Base-by-base conservation (phyloP, 2,888 invertebrate species). In the Gastracanthus pulcherrimus region DNA sequence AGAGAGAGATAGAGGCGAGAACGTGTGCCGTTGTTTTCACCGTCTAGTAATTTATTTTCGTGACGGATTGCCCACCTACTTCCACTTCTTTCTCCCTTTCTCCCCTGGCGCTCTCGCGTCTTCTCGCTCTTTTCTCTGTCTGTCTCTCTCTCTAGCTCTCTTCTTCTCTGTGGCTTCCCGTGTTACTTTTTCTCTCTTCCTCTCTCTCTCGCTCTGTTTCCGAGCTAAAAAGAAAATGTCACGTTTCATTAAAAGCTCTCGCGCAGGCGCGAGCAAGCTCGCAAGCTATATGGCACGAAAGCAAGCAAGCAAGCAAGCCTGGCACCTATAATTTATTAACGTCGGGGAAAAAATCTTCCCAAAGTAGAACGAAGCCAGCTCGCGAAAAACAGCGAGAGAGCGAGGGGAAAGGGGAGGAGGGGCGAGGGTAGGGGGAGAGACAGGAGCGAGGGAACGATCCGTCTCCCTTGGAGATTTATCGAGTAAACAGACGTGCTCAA, bases 401-500 rank as follows among this genome's bases (percentile, higher is more conserved):
- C 19, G 29, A 19, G 75, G 36, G 16, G 13, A 7, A 26, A n/a
- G 51, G 55, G 77, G 79, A 81, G 74, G 83, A 72, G 72, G 76
- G 80, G 76, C 82, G 82, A 84, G 82, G 81, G 72, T 82, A 83
- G 83, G 77, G 84, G 82, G 64, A 76, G 74, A 81, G 78, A 82
- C 84, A 83, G 83, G 84, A 80, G 83, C 84, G 82, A 84, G 82
- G 79, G 82, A 79, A 67, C 83, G 78, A 83, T 83, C 72, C 78
- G 83, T 83, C 83, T 83, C 81, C 81, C 83, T 79, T 78, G 72
- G 76, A 83, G 83, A 83, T 83, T 83, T 83, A 83, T 83, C 80
- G 83, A 75, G 82, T 82, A 83, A 83, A 83, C 83, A 83, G 83
- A 83, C 80, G 80, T 74, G 81, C 77, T 80, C 80, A 66, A 82